Conservation (phyloP, 1,140 invertebrate genomes). For the Panulirus ornatus region DNA sequence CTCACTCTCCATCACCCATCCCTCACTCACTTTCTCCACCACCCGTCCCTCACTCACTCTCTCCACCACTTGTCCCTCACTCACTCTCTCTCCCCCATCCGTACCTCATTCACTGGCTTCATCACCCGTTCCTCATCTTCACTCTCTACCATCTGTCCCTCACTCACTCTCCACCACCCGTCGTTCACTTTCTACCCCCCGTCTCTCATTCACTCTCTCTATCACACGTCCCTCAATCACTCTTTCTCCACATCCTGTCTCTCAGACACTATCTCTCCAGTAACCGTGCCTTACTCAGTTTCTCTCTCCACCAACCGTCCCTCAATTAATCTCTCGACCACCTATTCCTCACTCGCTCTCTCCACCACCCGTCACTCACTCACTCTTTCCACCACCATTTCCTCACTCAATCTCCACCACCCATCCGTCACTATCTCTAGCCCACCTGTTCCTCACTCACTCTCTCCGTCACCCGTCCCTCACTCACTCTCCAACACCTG, state of each 20-base stretch:
- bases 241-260: neutral
- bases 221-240: neutral
- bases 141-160: no score
- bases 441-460: neutral
- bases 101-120: no score
- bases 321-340: neutral
- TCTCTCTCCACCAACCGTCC: neutral
- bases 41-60: no score
- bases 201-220: neutral
- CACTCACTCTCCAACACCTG: neutral
- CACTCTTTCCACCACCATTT: neutral
- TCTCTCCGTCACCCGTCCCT: neutral
- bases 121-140: no score
- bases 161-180: no score
- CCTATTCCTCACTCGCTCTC: neutral
- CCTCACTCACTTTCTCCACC: no score
- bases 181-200: slow-evolving; percentile 17
- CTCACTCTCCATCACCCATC: no score
- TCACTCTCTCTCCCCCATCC: no score
- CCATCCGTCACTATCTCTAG: no score
- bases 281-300: neutral
- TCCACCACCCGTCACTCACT: neutral
- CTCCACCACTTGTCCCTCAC: no score
- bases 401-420: no score
- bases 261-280: neutral